Evolutionary conservation across 2,797 vertebrate species (phyloP), one percentile per base, ranked within the genome.

Genomic region (Adrianichthys oophorus): DNA sequence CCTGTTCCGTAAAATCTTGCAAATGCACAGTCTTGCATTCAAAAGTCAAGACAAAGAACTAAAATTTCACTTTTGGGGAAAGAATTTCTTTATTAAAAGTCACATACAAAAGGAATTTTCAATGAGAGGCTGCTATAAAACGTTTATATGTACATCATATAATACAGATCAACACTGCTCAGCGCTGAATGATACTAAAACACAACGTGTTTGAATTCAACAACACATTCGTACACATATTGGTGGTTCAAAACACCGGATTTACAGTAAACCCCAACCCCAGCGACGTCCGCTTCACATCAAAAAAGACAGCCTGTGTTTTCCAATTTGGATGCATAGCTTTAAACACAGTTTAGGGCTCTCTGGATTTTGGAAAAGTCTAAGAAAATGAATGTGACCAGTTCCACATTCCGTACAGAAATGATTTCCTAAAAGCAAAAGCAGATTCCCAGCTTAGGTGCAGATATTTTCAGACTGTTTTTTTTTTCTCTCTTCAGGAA

Each of bases 41-140:
- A 23, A 4, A 6, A 48, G 10, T 14, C 48, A 52, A 43, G 14
- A n/a, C 3, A 48, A 46, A 13, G 19, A 15, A 14, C 0, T 18
- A 1, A 13, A 21, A 48, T 7, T 7, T 23, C 46, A 48, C 5
- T 21, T 67, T 55, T 63, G 62, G 85, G 87, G 76, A 76, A 86
- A 85, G 72, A 70, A 88, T 8, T 4, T 72, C 83, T 90, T 92
- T 86, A 91, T 90, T 91, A 85, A 88, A 92, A 91, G 78, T 85
- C 76, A 87, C 79, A 78, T 92, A 91, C 84, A 92, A 92, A 92
- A 91, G 87, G 83, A 87, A 81, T 78, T 78, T 74, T 78, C 55
- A 74, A 84, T 59, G 54, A 87, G 58, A 68, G 52, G 73, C 52
- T 57, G 56, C 81, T 91, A 90, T 66, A 92, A 92, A 92, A 90